Evolutionary conservation across 2,113 vertebrate species (phyloP).

Genomic region (Archilochus colubris): DNA sequence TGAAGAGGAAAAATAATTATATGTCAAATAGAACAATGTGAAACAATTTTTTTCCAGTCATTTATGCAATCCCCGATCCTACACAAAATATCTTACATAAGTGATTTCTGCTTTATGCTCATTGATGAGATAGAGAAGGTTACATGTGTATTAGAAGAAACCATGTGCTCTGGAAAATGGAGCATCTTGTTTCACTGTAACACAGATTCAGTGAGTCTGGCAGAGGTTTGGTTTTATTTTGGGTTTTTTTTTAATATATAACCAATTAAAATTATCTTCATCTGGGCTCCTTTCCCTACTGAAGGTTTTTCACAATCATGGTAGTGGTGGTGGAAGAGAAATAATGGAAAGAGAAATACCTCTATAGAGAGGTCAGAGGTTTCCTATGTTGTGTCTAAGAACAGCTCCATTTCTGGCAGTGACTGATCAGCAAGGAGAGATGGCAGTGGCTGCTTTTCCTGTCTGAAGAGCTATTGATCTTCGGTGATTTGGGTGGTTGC

Average conservation of each 20-base stretch:
- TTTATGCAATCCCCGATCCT: conserved; percentile 55
- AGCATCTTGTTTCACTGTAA: neutral
- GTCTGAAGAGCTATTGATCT: neutral
- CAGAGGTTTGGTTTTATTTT: neutral
- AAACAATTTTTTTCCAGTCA: conserved; percentile 62
- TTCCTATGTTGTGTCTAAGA: neutral
- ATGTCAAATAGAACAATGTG: conserved; percentile 63
- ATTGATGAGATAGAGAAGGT: conserved; percentile 10
- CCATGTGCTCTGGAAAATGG: neutral
- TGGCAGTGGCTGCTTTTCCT: neutral
- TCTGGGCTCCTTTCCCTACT: neutral
- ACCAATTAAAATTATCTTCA: conserved; percentile 44
- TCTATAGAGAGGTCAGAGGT: neutral
- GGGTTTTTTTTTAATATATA: conserved; percentile 8
- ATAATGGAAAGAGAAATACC: neutral
- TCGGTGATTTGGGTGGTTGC: neutral
- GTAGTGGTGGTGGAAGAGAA: neutral
- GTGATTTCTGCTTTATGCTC: conserved; percentile 22
- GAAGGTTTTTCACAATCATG: neutral
- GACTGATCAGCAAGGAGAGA: neutral
- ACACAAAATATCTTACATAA: neutral
- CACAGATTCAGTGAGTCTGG: conserved; percentile 4
- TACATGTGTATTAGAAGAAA: neutral
- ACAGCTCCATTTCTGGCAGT: neutral
- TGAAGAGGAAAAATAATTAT: conserved; percentile 63